Base-by-base conservation (phyloP, 1,140 invertebrate genomes). In the Laupala kohalensis region DNA sequence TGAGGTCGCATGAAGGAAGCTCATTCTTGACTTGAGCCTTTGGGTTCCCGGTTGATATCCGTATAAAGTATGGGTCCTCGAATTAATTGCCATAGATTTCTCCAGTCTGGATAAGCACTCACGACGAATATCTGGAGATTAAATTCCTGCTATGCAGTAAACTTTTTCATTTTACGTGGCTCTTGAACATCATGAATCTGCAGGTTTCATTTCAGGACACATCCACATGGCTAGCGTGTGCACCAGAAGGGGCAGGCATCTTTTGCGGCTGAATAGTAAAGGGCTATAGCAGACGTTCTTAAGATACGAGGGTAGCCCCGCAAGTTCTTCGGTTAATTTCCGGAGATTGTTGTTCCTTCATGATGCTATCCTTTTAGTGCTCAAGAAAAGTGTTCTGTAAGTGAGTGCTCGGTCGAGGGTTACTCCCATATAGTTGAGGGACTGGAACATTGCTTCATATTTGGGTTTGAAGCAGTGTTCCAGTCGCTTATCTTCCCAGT, bases 251-350 rank as follows among this genome's bases (percentile, higher is more conserved):
- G 68, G 23, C 13, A 24, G 13, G 71, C 67, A n/a, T 74, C 73
- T 19, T 74, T 72, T 24, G 71, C 63, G 24, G 69, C 5, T 15
- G 71, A 73, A 70, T 74, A 74, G 24, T 67, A 68, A n/a, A 74
- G 62, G 9, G 67, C 37, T 30, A 69, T 15, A 4, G 73, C 64
- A 19, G 70, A 27, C 24, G 37, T 73, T 30, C 25, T n/a, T 24
- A 73, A 4, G 4, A 70, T 72, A 13, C 29, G 0, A 26, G 72
- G 63, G 12, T 24, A 4, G 25, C 66, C 63, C 19, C 72, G 66
- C 70, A 69, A 3, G 23, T 23, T 37, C 25, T 30, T 28, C 72
- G 6, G 26, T 19, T 27, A 73, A 6, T 37, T 64, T 71, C 25
- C 65, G 69, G n/a, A 73, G 37, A 12, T 73, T 53, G 0, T 63